Conservation (phyloP, 2,888 invertebrate genomes). For the Petrolisthes cinctipes region DNA sequence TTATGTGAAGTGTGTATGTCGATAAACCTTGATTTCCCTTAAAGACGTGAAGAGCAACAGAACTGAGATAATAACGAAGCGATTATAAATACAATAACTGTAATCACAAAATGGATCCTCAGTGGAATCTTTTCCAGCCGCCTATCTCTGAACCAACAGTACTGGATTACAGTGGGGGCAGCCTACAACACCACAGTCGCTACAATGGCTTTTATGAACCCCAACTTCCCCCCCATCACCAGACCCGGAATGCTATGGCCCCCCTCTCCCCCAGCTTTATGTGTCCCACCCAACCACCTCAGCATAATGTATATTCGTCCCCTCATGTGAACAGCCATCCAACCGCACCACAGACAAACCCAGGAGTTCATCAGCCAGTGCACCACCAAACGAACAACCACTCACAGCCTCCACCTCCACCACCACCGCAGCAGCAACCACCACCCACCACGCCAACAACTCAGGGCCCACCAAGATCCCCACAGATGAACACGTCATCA, state of each 20-base stretch:
- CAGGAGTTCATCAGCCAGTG: conserved; percentile 34
- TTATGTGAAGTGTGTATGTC: conserved; percentile 30
- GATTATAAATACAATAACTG: conserved; percentile 1
- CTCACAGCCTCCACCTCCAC: conserved; percentile 34
- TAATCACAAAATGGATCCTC: conserved; percentile 62
- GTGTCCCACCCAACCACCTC: conserved; percentile 26
- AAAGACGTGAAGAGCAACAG: conserved; percentile 24
- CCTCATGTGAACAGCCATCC: conserved; percentile 52
- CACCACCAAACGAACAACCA: conserved; percentile 43
- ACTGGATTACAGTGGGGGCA: conserved; percentile 62
- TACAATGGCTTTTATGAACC: conserved; percentile 62
- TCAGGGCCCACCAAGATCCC: conserved; percentile 53
- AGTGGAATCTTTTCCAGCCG: conserved; percentile 65
- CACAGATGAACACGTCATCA: conserved; percentile 38
- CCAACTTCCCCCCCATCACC: conserved; percentile 42
- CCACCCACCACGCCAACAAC: conserved; percentile 30
- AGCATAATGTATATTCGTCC: conserved; percentile 47
- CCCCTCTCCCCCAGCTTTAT: conserved; percentile 49
- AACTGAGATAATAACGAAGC: conserved; percentile 26
- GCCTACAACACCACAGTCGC: conserved; percentile 49
- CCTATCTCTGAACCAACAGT: conserved; percentile 64
- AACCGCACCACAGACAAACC: conserved; percentile 37
- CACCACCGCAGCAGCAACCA: conserved; percentile 29
- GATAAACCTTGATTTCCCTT: conserved; percentile 36
- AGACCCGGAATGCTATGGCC: conserved; percentile 46